Percentiles rank a stretch among this genome's conserved stretches.
These are phyloP conservation scores for Leuctra nigra DNA, from an alignment of 2,888 invertebrate species.

Conservation along the genomic window DNA sequence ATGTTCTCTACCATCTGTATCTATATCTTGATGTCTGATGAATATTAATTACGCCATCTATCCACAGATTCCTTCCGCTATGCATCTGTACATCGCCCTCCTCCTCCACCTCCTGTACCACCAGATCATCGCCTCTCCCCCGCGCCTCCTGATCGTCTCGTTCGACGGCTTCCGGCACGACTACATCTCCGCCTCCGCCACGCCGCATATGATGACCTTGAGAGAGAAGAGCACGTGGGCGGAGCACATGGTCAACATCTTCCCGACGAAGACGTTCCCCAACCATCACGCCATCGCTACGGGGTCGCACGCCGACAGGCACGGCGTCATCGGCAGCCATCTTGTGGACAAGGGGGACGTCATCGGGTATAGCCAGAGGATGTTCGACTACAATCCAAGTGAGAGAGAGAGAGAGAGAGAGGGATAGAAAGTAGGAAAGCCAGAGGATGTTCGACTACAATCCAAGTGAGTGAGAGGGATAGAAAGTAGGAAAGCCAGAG, in stretches of 20 bases:
- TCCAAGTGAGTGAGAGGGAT: too few species aligned
- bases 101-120: too few species aligned
- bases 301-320: not conserved
- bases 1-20: too few species aligned
- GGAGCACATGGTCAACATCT: slow-evolving; percentile 53
- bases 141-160: slow-evolving; percentile 52
- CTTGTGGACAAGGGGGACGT: not conserved
- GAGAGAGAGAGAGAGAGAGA: too few species aligned
- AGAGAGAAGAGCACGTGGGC: slow-evolving; percentile 50
- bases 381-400: slow-evolving; percentile 10
- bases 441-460: too few species aligned
- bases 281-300: slow-evolving; percentile 54
- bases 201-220: slow-evolving; percentile 52
- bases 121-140: not conserved
- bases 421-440: too few species aligned
- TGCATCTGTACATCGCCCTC: too few species aligned
- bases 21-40: too few species aligned
- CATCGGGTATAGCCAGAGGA: not conserved
- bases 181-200: slow-evolving; percentile 51
- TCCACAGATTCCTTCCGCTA: too few species aligned
- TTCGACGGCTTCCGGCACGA: slow-evolving; percentile 66
- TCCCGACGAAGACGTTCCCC: slow-evolving; percentile 65
- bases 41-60: too few species aligned
- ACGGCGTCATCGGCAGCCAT: slow-evolving; percentile 7
- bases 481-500: too few species aligned